These are phyloP conservation scores for Ellobius talpinus DNA, from an alignment of 2,113 vertebrate species.

Conservation along the genomic window DNA sequence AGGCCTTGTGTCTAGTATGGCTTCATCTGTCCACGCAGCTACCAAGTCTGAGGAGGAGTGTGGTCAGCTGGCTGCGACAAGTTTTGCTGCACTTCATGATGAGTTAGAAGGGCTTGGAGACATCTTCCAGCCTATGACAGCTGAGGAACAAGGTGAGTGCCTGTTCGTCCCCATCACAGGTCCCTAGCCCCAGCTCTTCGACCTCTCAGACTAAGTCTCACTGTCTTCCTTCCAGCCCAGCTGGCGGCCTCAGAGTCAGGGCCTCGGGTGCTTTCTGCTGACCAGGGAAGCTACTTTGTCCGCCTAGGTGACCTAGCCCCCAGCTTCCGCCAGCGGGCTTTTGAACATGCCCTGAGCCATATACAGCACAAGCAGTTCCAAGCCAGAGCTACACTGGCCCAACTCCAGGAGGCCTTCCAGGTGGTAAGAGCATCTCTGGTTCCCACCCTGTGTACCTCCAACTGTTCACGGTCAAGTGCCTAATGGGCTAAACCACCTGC, in stretches of 20 bases:
- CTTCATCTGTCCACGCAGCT: no score
- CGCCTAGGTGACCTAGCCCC: conserved; percentile 91
- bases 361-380: conserved; percentile 87
- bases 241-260: conserved; percentile 73
- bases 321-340: conserved; percentile 89
- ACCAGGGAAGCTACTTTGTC: conserved; percentile 89
- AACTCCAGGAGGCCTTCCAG: conserved; percentile 90
- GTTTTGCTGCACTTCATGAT: conserved; percentile 83
- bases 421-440: conserved; percentile 85
- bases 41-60: neutral
- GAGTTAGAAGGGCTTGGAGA: conserved; percentile 86
- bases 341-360: conserved; percentile 88
- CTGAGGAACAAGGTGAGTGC: conserved; percentile 93
- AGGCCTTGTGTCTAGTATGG: fast-evolving
- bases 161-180: fast-evolving
- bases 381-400: conserved; percentile 84
- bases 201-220: fast-evolving
- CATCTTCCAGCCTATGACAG: conserved; percentile 91
- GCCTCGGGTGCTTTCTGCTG: conserved; percentile 72
- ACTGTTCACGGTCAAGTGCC: neutral
- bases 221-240: conserved; percentile 74
- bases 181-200: neutral
- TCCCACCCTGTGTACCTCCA: neutral
- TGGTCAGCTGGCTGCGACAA: conserved; percentile 63
- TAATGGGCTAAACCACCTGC: neutral